These are phyloP conservation scores for Lemur catta DNA, from an alignment of 2,797 vertebrate species.

Conservation along the genomic window DNA sequence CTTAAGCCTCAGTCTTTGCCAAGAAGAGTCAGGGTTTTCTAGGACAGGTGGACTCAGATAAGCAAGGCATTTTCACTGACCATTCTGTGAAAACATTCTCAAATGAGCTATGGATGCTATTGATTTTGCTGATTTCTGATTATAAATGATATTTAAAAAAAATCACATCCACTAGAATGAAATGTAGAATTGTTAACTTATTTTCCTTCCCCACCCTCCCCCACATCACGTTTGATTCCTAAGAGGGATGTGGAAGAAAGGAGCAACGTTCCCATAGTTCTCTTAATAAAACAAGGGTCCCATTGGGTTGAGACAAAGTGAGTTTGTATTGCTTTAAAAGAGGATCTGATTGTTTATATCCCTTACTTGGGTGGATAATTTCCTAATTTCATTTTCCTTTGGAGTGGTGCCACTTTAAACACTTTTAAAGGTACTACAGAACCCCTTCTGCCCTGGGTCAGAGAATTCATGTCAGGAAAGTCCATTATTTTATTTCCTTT, in stretches of 20 bases:
- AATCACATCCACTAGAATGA: not conserved
- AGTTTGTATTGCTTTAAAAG: conserved; percentile 29
- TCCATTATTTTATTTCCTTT: conserved; percentile 76
- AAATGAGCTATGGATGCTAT: not conserved
- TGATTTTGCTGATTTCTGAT: not conserved
- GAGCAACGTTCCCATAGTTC: not conserved
- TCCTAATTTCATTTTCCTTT: conserved; percentile 67
- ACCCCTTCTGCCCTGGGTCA: conserved; percentile 34
- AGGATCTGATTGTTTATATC: conserved; percentile 37
- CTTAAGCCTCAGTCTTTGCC: not conserved
- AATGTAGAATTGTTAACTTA: not conserved
- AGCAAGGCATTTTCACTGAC: not conserved
- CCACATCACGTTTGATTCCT: not conserved
- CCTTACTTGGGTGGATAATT: conserved; percentile 55
- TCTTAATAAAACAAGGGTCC: not conserved
- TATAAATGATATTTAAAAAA: not conserved
- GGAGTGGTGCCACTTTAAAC: conserved; percentile 52
- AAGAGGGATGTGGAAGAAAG: not conserved
- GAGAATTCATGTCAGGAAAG: conserved; percentile 66
- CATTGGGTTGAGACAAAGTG: not conserved
- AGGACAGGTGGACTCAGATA: not conserved
- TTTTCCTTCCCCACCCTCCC: not conserved
- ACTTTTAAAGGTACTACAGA: conserved; percentile 33
- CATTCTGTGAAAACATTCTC: not conserved
- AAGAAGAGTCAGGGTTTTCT: not conserved